These are phyloP conservation scores for Nanorana parkeri DNA, from an alignment of 2,113 vertebrate species.

Conservation along the genomic window DNA sequence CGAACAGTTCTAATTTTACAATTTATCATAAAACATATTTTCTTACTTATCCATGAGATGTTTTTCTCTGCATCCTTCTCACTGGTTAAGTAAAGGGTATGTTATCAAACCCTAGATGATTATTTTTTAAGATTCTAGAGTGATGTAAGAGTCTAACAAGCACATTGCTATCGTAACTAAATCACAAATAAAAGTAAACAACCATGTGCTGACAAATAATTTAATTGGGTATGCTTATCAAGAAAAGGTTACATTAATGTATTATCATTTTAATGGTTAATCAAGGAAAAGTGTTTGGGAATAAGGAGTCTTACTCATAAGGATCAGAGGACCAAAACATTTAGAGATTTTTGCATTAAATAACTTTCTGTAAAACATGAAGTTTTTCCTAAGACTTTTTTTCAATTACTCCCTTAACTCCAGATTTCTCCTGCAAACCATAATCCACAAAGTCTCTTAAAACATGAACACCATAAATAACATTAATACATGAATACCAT, in stretches of 20 bases:
- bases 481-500: too few relatives aligned
- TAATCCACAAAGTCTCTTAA: too few relatives aligned
- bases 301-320: background rate
- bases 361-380: too few relatives aligned
- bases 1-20: slow-evolving; percentile 61
- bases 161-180: background rate
- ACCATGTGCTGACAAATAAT: background rate
- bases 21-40: slow-evolving; percentile 58
- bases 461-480: too few relatives aligned
- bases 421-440: too few relatives aligned
- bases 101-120: slow-evolving; percentile 22
- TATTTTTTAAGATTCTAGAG: slow-evolving; percentile 38
- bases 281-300: background rate
- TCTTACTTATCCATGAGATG: slow-evolving; percentile 59
- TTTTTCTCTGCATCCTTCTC: slow-evolving; percentile 55
- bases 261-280: background rate
- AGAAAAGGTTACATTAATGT: background rate
- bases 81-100: slow-evolving; percentile 40
- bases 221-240: background rate
- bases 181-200: slow-evolving; percentile 2
- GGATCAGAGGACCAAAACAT: too few relatives aligned
- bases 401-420: too few relatives aligned
- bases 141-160: slow-evolving; percentile 35
- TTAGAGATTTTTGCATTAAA: too few relatives aligned
- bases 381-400: too few relatives aligned